These are phyloP conservation scores for Papilio dardanus DNA, from an alignment of 1,140 invertebrate genomes.

Conservation along the genomic window DNA sequence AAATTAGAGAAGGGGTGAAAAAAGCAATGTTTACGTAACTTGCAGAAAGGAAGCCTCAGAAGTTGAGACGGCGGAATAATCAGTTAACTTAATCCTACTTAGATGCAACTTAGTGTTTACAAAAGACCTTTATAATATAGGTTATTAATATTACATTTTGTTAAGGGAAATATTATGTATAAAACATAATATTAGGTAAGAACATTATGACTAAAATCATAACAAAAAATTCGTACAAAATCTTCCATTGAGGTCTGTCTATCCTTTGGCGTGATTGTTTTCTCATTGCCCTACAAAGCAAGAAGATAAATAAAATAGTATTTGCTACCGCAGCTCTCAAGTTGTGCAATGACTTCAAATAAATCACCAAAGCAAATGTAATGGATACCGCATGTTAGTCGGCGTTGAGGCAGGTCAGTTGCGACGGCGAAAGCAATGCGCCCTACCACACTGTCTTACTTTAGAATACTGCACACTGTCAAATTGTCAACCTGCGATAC, in stretches of 20 bases:
- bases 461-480: not conserved
- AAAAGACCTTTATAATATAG: constrained; percentile 5
- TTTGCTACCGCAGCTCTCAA: not conserved
- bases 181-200: not conserved
- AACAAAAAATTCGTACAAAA: no score
- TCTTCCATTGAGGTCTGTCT: no score
- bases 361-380: constrained; percentile 35
- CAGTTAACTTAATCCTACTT: constrained; percentile 12
- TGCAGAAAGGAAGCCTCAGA: not conserved
- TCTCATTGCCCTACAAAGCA: not conserved
- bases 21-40: constrained; percentile 2
- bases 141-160: constrained; percentile 16
- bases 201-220: no score
- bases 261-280: not conserved
- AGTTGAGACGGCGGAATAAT: constrained; percentile 1
- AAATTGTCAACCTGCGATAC: not conserved
- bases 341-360: constrained; percentile 27
- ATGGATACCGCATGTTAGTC: constrained; percentile 8
- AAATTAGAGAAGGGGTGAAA: not conserved
- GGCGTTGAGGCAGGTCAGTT: constrained; percentile 30
- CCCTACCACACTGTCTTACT: not conserved
- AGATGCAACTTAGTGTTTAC: constrained; percentile 2
- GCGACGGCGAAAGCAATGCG: not conserved
- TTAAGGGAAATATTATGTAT: not conserved
- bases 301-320: not conserved